Conservation (phyloP, 2,113 vertebrate genomes). For the Myrmecobius fasciatus region DNA sequence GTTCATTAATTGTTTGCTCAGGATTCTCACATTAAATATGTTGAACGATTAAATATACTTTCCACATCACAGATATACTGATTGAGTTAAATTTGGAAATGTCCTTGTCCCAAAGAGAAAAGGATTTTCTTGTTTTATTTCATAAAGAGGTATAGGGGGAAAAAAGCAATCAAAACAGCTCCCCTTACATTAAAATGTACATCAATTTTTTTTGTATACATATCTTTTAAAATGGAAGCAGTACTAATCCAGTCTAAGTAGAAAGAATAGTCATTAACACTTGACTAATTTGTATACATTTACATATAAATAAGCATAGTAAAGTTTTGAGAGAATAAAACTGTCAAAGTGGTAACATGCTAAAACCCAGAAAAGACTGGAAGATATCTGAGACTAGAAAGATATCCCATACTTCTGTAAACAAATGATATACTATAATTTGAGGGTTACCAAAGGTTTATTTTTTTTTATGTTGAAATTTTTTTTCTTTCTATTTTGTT, state of each 20-base stretch:
- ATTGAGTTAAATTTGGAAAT: conserved; percentile 24
- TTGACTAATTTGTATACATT: not conserved
- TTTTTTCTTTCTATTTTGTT: conserved; percentile 12
- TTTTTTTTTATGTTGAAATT: not conserved
- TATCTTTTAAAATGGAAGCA: conserved; percentile 9
- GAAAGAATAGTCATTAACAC: conserved; percentile 7
- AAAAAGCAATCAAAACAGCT: not conserved
- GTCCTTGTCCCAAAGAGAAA: conserved; percentile 17
- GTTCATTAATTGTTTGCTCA: conserved; percentile 25
- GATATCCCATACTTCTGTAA: conserved; percentile 9
- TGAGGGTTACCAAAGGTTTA: not conserved
- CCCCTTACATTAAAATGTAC: conserved; percentile 14
- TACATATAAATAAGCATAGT: conserved; percentile 29
- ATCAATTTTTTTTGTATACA: conserved; percentile 1
- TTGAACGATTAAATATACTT: conserved; percentile 12
- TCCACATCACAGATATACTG: not conserved
- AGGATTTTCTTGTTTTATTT: conserved; percentile 13
- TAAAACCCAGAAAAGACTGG: not conserved
- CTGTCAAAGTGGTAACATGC: conserved; percentile 49
- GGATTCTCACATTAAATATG: conserved; percentile 13
- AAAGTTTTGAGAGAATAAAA: not conserved
- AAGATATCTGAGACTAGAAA: conserved; percentile 21
- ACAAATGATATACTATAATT: conserved; percentile 35
- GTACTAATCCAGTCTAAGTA: conserved; percentile 3
- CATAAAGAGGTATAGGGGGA: conserved; percentile 23